phyloP scores from a whole-genome alignment of 2,888 invertebrate species.

The Oithona nana region DNA sequence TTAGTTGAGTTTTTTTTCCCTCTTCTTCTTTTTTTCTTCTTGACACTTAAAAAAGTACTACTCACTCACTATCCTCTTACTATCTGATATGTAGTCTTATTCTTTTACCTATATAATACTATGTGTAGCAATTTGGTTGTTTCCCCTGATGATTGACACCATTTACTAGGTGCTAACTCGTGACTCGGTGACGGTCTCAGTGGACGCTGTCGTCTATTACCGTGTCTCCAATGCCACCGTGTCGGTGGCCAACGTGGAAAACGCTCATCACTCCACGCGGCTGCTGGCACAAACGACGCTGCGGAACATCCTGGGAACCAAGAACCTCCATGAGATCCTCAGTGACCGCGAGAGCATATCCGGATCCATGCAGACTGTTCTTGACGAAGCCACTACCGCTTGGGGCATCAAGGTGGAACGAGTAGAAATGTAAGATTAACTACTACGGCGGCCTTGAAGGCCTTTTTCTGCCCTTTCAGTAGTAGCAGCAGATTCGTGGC shows the following conservation, averaged over 20 bases:
- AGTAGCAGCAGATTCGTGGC: too few relatives aligned
- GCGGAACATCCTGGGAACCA: constrained; percentile 89
- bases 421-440: constrained; percentile 60
- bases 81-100: too few relatives aligned
- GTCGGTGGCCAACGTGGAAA: constrained; percentile 92
- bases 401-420: constrained; percentile 70
- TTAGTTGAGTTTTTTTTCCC: too few relatives aligned
- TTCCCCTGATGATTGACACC: too few relatives aligned
- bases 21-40: too few relatives aligned
- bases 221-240: constrained; percentile 89
- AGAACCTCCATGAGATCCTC: constrained; percentile 84
- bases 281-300: constrained; percentile 58
- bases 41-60: too few relatives aligned
- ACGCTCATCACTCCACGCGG: constrained; percentile 36
- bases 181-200: constrained; percentile 91
- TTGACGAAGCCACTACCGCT: constrained; percentile 28
- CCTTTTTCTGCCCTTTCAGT: too few relatives aligned
- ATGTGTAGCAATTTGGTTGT: too few relatives aligned
- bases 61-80: too few relatives aligned
- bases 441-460: neutral
- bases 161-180: constrained; percentile 76
- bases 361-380: constrained; percentile 32
- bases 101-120: too few relatives aligned
- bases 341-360: constrained; percentile 88
- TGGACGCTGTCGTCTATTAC: constrained; percentile 85